phyloP scores from a whole-genome alignment of 2,113 vertebrate species.

The Lonchura striata region DNA sequence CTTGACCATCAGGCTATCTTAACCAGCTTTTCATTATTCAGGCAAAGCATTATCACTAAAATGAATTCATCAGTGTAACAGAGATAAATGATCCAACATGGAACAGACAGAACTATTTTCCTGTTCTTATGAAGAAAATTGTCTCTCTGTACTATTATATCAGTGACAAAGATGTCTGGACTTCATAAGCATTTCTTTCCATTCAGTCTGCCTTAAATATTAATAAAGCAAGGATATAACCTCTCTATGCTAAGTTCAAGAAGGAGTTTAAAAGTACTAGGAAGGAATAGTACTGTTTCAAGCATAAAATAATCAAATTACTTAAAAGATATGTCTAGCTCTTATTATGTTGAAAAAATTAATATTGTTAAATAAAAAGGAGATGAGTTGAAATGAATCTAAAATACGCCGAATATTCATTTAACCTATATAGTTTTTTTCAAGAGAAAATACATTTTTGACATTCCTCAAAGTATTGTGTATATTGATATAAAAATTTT shows the following conservation, averaged over 20 bases:
- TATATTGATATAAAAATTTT: not conserved
- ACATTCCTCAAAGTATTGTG: not conserved
- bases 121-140: constrained; percentile 79
- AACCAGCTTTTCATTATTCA: constrained; percentile 87
- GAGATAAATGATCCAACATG: constrained; percentile 87
- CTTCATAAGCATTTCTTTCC: constrained; percentile 83
- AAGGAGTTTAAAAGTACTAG: constrained; percentile 58
- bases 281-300: constrained; percentile 24
- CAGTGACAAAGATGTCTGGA: constrained; percentile 81
- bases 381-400: not conserved
- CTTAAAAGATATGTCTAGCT: constrained; percentile 1
- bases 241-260: constrained; percentile 68
- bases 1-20: constrained; percentile 76
- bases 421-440: not conserved
- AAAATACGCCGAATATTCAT: not conserved
- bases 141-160: constrained; percentile 83
- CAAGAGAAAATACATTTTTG: not conserved
- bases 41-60: constrained; percentile 81
- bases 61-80: constrained; percentile 88
- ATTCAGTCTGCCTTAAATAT: constrained; percentile 87
- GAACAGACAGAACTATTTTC: constrained; percentile 82
- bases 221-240: constrained; percentile 84
- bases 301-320: constrained; percentile 51
- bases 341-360: not conserved
- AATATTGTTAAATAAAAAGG: constrained; percentile 13